phyloP scores from a whole-genome alignment of 1,140 invertebrate genomes.

The Macrobrachium nipponense region DNA sequence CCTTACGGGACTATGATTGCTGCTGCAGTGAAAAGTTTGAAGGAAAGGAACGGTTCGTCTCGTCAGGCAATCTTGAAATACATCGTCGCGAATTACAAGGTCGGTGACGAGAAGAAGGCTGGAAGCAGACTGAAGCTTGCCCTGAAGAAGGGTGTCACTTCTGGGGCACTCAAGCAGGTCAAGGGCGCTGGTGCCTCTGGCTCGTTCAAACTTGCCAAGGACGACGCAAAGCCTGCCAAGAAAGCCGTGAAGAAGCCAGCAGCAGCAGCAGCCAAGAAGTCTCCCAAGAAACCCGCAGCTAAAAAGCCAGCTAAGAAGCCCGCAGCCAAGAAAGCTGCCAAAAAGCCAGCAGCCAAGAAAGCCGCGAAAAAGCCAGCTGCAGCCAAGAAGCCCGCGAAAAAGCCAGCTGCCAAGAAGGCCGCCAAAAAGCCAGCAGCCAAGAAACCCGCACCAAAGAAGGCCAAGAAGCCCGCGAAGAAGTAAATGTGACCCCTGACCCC shows the following conservation, averaged over 20 bases:
- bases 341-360: slow-evolving; percentile 45
- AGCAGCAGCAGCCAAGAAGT: slow-evolving; percentile 36
- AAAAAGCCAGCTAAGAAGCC: slow-evolving; percentile 29
- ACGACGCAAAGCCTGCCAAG: slow-evolving; percentile 30
- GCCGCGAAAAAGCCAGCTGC: slow-evolving; percentile 44
- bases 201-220: slow-evolving; percentile 49
- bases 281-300: neutral
- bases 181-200: slow-evolving; percentile 54
- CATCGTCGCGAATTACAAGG: slow-evolving; percentile 42
- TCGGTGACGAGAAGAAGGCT: slow-evolving; percentile 54
- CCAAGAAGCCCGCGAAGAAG: slow-evolving; percentile 37
- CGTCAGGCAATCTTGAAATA: slow-evolving; percentile 53
- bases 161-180: slow-evolving; percentile 42
- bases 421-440: slow-evolving; percentile 37
- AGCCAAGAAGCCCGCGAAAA: slow-evolving; percentile 23
- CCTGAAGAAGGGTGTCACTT: slow-evolving; percentile 37
- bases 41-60: slow-evolving; percentile 42
- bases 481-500: neutral
- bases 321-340: slow-evolving; percentile 2
- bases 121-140: slow-evolving; percentile 39
- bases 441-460: slow-evolving; percentile 35
- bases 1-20: slow-evolving; percentile 46
- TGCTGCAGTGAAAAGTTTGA: slow-evolving; percentile 29
- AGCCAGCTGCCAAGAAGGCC: slow-evolving; percentile 28
- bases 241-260: slow-evolving; percentile 30